A percentile compares a stretch with the other conserved stretches of the same genome.
These are phyloP conservation scores for Aldabrachelys gigantea DNA, from an alignment of 2,113 vertebrate genomes.

Conservation along the genomic window DNA sequence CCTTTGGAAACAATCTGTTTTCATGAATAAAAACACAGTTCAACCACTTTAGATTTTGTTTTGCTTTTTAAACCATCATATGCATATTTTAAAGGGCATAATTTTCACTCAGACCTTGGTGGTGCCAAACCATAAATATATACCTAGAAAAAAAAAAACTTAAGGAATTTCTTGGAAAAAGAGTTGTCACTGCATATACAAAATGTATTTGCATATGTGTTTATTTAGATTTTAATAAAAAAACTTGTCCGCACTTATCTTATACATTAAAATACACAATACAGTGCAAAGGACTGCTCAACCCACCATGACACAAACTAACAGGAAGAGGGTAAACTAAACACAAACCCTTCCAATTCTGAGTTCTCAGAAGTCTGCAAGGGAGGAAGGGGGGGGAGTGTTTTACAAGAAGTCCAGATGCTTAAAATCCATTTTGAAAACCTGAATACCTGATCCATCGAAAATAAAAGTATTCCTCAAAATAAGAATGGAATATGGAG, in stretches of 20 bases:
- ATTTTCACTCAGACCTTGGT: background rate
- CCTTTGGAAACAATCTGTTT: background rate
- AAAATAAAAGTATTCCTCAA: background rate
- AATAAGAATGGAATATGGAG: background rate
- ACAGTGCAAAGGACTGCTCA: background rate
- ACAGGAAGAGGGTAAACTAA: background rate
- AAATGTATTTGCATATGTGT: background rate
- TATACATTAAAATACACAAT: background rate
- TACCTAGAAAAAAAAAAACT: background rate
- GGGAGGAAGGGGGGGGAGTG: accelerated
- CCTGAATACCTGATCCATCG: background rate
- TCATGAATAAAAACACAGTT: background rate
- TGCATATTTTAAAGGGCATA: background rate
- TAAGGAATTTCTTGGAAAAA: background rate
- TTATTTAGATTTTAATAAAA: background rate
- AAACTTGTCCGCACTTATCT: background rate
- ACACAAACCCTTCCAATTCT: background rate
- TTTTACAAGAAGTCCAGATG: background rate
- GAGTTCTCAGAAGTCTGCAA: background rate
- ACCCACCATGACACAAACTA: background rate
- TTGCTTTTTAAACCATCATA: background rate
- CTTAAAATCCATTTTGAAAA: background rate
- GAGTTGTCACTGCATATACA: background rate
- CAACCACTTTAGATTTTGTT: background rate
- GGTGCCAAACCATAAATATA: background rate